Base-by-base conservation (phyloP, 2,113 vertebrate species). In the Neofelis nebulosa region DNA sequence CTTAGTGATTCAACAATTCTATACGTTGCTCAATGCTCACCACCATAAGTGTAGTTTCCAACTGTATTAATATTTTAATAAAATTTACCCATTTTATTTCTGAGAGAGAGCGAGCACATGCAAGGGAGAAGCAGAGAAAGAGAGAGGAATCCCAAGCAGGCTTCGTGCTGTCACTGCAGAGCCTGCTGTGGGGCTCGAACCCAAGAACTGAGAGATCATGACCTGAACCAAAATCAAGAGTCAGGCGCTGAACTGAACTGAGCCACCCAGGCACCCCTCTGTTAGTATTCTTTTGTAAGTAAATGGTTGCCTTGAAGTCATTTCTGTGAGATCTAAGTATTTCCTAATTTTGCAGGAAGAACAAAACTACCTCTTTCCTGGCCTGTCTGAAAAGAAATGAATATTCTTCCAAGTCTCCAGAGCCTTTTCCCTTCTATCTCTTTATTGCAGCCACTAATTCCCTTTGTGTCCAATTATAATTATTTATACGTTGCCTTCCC, bases 331-430 rank as follows among this genome's bases (percentile, higher is more conserved):
- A 71, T 91, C 16, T 85, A 65, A 93, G 36, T 65, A 89, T 88
- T 86, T 96, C 45, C 45, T 96, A 55, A 87, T 80, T 94, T 81
- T 89, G 73, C 88, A 94, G 15, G 27, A 90, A 76, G 11, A 91
- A 66, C 50, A 90, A 86, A 91, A 92, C 31, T 73, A 61, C 19
- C 86, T 16, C 61, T 23, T 91, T 95, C 55, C 61, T 74, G 11
- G 15, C 18, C 45, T 73, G 18, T 23, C 7, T 92, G 66, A 81
- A 36, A 91, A 91, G 52, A 50, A 96, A 89, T 79, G 82, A 89
- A 87, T 87, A 89, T 41, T 41, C 65, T 4, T 90, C 80, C 79
- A 89, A 33, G 27, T 90, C 13, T 86, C 50, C 80, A 92, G 36
- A 93, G 65, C 4, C 52, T 85, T 83, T 76, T 76, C 25, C 18